Evolutionary conservation across 2,797 vertebrate species (phyloP), one percentile per base, ranked within the genome.

Genomic region (Anguilla obscura): DNA sequence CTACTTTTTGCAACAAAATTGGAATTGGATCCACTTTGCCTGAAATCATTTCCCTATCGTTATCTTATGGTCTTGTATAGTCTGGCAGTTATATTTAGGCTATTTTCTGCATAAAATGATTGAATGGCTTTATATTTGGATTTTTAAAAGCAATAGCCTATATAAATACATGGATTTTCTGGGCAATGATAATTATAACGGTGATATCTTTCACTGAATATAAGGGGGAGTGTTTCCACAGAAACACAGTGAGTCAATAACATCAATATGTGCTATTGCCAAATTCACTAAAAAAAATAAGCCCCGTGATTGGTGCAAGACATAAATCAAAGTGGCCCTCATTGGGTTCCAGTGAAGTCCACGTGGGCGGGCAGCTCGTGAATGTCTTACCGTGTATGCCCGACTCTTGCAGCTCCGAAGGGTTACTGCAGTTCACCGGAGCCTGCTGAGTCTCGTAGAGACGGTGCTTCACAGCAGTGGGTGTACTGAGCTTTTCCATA

Each of bases 361-460:
- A 74, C 58, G n/a, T 40, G 40, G 63, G 27, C 40, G 45, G 21
- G 27, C 36, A 24, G 4, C n/a, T 27, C 27, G 6, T 54, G 82
- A 82, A 21, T 54, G 87, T 50, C 24, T 52, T 33, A 8, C 82
- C 45, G 14, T 56, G 66, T 60, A 8, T 30, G 50, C n/a, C 52
- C 9, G n/a, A 14, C 52, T 63, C 83, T 52, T 66, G 5, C 83
- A 79, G 48, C 50, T 58, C 30, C 18, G 69, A 85, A 76, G 69
- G 79, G 83, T 88, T 88, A 88, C 83, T 88, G 33, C 83, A 74
- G 87, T 85, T 88, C 87, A 79, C n/a, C 83, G 16, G 45, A 58
- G 18, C 48, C 63, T 84, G 82, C 16, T 16, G 58, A 79, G 36
- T 79, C 74, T 79, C 33, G 33, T 36, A 12, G 12, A 84, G 14